phyloP scores from a whole-genome alignment of 2,888 invertebrate species.

The Adineta ricciae region DNA sequence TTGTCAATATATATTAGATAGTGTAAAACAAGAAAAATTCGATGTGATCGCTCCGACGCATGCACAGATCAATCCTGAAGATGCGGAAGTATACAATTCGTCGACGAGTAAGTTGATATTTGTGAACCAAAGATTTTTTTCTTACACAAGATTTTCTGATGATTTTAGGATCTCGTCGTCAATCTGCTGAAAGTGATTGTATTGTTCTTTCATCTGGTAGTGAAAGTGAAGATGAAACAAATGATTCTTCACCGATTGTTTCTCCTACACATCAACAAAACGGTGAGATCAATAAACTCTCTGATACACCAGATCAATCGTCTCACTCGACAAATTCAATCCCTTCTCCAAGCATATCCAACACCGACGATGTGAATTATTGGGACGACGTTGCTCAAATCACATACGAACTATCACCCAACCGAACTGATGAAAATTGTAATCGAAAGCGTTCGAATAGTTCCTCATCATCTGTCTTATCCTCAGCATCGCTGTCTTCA shows the following conservation, averaged over 20 bases:
- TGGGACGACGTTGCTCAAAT: neutral
- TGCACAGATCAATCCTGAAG: neutral
- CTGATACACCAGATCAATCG: neutral
- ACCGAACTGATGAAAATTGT: neutral
- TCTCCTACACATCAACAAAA: neutral
- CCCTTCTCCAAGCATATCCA: neutral
- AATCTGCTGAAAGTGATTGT: neutral
- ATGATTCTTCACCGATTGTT: neutral
- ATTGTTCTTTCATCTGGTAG: neutral
- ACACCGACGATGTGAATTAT: neutral
- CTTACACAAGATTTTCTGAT: too few relatives aligned
- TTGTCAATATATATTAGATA: constrained; percentile 10
- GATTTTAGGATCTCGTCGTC: neutral
- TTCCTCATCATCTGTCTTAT: neutral
- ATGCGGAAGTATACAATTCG: neutral
- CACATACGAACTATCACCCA: neutral
- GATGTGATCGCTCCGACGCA: neutral
- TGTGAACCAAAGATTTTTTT: too few relatives aligned
- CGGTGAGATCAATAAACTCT: neutral
- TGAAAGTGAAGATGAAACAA: constrained; percentile 2
- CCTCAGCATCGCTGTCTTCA: neutral
- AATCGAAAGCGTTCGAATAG: neutral
- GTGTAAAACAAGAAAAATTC: neutral
- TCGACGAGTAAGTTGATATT: neutral
- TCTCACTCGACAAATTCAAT: neutral